Conservation (phyloP, 2,888 invertebrate species). For the Drosophila fulvimacula region DNA sequence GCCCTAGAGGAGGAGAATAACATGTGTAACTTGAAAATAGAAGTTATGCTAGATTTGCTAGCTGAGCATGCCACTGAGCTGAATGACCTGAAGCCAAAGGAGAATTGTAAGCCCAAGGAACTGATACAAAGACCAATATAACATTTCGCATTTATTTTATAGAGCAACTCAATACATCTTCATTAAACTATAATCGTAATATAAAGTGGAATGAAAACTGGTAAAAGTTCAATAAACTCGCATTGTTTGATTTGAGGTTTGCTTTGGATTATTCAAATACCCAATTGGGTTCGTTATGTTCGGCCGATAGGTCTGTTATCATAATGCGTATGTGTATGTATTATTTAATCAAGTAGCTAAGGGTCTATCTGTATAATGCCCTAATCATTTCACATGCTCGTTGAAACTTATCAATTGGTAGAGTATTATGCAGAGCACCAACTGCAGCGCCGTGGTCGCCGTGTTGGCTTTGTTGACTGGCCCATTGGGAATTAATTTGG, state of each 20-base stretch:
- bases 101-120: slow-evolving; percentile 43
- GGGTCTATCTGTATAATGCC: slow-evolving; percentile 18
- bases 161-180: neutral
- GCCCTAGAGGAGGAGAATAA: slow-evolving; percentile 83
- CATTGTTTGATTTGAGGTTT: neutral
- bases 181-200: neutral
- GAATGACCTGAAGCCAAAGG: slow-evolving; percentile 68
- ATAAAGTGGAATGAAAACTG: neutral
- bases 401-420: slow-evolving; percentile 53
- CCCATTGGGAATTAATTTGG: slow-evolving; percentile 77
- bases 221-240: slow-evolving; percentile 4
- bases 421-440: slow-evolving; percentile 45
- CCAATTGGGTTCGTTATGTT: slow-evolving; percentile 7
- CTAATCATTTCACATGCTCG: slow-evolving; percentile 47
- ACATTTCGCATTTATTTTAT: neutral
- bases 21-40: slow-evolving; percentile 83
- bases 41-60: slow-evolving; percentile 83
- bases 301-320: neutral
- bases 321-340: slow-evolving; percentile 1
- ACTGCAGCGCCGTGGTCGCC: slow-evolving; percentile 27
- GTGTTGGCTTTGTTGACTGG: slow-evolving; percentile 67
- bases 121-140: neutral
- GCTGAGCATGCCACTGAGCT: slow-evolving; percentile 82
- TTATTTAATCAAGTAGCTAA: slow-evolving; percentile 32
- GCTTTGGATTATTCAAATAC: slow-evolving; percentile 5